A percentile compares a stretch with the other conserved stretches of the same genome.
phyloP scores from a whole-genome alignment of 2,797 vertebrate species.

The Xiphophorus birchmanni region DNA sequence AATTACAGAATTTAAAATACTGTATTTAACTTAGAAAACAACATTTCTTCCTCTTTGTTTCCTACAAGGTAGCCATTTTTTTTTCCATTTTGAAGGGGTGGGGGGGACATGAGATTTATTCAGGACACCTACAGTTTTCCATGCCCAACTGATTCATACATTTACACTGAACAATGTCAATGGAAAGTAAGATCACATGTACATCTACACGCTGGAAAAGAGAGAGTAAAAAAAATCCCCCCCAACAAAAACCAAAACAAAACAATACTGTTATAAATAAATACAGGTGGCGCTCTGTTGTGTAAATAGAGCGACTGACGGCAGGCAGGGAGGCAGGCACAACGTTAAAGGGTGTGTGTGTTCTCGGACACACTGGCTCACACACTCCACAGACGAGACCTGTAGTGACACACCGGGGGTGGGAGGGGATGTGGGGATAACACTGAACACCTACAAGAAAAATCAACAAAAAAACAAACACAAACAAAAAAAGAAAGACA shows the following conservation, averaged over 20 bases:
- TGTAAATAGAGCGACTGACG: slow-evolving; percentile 73
- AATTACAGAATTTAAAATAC: slow-evolving; percentile 49
- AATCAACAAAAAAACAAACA: background rate
- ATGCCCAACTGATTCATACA: slow-evolving; percentile 55
- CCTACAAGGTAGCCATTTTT: background rate
- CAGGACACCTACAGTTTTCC: slow-evolving; percentile 49
- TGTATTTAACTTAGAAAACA: slow-evolving; percentile 42
- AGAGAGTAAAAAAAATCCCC: background rate
- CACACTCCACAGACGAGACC: slow-evolving; percentile 71
- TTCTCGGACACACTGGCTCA: slow-evolving; percentile 63
- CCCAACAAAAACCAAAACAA: slow-evolving; percentile 21
- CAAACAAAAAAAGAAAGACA: slow-evolving; percentile 28
- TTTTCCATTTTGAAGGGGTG: background rate
- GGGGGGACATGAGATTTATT: slow-evolving; percentile 44
- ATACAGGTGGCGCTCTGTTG: slow-evolving; percentile 59
- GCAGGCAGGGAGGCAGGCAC: slow-evolving; percentile 79
- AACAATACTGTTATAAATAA: slow-evolving; percentile 76
- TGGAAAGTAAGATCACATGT: slow-evolving; percentile 66
- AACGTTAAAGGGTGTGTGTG: slow-evolving; percentile 79
- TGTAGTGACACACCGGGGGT: slow-evolving; percentile 67
- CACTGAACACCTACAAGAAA: slow-evolving; percentile 75
- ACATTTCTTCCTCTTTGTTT: slow-evolving; percentile 15
- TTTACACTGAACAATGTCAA: slow-evolving; percentile 65
- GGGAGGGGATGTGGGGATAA: slow-evolving; percentile 55
- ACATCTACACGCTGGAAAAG: slow-evolving; percentile 62